phyloP scores from a whole-genome alignment of 1,140 invertebrate genomes.

The Arion vulgaris region DNA sequence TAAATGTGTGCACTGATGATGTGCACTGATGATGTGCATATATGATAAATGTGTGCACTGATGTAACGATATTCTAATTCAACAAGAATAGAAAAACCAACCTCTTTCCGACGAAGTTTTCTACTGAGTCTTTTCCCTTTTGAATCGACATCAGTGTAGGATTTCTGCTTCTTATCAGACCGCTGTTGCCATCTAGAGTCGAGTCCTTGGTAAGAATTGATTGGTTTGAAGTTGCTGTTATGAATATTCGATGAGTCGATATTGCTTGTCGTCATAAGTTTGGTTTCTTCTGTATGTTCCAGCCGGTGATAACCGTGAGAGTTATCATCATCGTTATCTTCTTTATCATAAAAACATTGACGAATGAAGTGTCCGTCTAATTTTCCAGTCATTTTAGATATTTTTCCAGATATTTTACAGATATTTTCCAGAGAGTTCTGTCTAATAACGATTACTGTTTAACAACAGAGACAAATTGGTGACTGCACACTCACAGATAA shows the following conservation, averaged over 20 bases:
- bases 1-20: too few species aligned
- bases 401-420: not conserved
- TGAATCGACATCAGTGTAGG: not conserved
- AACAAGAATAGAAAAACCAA: not conserved
- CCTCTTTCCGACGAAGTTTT: constrained; percentile 1
- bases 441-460: too few species aligned
- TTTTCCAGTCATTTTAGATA: not conserved
- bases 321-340: not conserved
- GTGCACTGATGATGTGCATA: too few species aligned
- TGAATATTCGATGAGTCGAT: not conserved
- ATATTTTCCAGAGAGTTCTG: not conserved
- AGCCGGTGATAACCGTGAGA: not conserved
- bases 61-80: too few species aligned
- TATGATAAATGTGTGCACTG: too few species aligned
- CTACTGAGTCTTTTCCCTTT: constrained; percentile 4
- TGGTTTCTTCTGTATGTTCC: not conserved
- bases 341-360: not conserved
- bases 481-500: too few species aligned
- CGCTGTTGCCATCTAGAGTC: not conserved
- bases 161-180: not conserved
- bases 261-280: not conserved
- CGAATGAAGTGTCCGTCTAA: not conserved
- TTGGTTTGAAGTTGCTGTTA: not conserved
- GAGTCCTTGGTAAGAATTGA: not conserved
- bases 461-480: too few species aligned